These are phyloP conservation scores for Peribatodes rhomboidaria DNA, from an alignment of 2,888 invertebrate species.

Conservation along the genomic window DNA sequence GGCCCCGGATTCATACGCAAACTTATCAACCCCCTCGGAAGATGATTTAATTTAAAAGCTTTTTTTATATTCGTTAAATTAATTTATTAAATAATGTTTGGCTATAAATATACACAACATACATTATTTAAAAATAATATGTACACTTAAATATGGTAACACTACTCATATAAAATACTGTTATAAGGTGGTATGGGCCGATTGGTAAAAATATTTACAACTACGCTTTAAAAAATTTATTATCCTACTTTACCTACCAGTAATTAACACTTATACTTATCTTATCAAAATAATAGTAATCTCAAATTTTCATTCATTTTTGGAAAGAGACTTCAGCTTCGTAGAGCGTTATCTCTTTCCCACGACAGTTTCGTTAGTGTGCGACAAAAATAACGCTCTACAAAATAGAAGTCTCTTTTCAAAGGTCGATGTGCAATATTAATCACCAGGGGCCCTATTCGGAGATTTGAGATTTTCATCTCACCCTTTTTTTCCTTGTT, in stretches of 20 bases:
- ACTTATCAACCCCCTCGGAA: constrained; percentile 60
- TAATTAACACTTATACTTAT: not conserved
- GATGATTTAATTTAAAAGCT: constrained; percentile 19
- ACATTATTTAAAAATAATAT: constrained; percentile 2
- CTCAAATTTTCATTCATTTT: not conserved
- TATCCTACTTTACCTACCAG: not conserved
- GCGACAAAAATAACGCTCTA: no score
- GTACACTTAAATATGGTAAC: constrained; percentile 15
- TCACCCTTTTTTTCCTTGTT: no score
- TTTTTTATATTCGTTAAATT: constrained; percentile 3
- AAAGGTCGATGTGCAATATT: no score
- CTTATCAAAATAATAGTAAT: constrained; percentile 1
- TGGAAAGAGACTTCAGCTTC: not conserved
- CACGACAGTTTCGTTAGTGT: no score
- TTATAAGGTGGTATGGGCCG: not conserved
- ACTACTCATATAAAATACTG: constrained; percentile 14
- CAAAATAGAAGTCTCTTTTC: no score
- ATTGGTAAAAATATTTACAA: not conserved
- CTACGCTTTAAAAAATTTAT: not conserved
- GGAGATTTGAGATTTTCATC: no score
- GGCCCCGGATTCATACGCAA: constrained; percentile 89
- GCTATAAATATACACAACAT: constrained; percentile 25
- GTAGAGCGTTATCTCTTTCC: no score
- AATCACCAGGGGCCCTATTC: no score
- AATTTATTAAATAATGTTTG: constrained; percentile 30